These are phyloP conservation scores for Holothuria glaberrima DNA, from an alignment of 35 echinoderm and acorn worm genomes.

Conservation along the genomic window DNA sequence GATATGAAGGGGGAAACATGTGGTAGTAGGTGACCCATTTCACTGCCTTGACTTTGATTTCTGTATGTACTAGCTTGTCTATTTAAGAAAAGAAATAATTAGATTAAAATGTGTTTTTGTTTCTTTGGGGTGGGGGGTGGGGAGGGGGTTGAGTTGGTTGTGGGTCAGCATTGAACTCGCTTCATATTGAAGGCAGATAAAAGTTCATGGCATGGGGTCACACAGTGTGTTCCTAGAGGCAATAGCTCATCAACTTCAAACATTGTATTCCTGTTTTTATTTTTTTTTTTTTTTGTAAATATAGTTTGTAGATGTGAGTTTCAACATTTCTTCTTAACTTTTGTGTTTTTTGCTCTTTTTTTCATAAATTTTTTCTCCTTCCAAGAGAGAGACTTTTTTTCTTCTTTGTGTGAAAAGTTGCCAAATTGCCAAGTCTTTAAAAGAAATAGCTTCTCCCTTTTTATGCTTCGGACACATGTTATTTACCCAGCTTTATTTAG, in stretches of 20 bases:
- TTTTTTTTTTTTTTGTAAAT: slow-evolving; percentile 45
- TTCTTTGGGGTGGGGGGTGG: neutral
- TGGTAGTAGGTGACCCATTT: no score
- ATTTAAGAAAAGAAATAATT: neutral
- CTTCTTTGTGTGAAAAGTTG: slow-evolving; percentile 49
- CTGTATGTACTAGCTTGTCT: neutral
- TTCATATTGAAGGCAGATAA: neutral
- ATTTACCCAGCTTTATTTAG: no score
- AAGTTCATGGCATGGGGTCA: neutral
- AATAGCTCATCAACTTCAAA: slow-evolving; percentile 57
- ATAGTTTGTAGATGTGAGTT: slow-evolving; percentile 67
- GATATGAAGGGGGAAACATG: no score
- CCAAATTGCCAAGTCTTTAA: slow-evolving; percentile 61
- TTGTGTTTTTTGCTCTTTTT: slow-evolving; percentile 40
- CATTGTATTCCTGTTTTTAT: slow-evolving; percentile 54
- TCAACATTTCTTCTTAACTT: slow-evolving; percentile 39
- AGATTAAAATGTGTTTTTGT: neutral
- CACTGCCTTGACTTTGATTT: no score
- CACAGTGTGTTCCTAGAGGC: neutral
- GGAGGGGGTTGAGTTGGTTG: no score
- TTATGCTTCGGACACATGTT: no score
- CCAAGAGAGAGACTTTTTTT: neutral
- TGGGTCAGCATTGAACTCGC: no score
- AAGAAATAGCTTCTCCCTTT: slow-evolving; percentile 13
- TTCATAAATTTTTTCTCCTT: neutral